Evolutionary conservation across 2,888 invertebrate genomes (phyloP), one percentile per base, ranked within the genome.

Genomic region (Drosophila putrida): DNA sequence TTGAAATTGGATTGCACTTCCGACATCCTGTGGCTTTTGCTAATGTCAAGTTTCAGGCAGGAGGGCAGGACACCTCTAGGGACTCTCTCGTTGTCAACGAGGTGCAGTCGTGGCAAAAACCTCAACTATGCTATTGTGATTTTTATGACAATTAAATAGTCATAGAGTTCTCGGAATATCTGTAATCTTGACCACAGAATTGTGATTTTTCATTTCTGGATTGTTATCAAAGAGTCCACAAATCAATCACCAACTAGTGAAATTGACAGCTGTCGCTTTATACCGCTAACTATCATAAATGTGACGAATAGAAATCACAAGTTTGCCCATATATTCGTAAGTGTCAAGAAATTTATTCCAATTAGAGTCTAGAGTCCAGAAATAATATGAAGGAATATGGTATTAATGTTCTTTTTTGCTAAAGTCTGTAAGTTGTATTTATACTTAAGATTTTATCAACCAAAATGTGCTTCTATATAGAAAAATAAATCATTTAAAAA

Each of bases 1-100:
- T 77, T 77, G 75, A 71, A 62, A 44, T n/a, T 13, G 15, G 9
- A 51, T 39, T 72, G 54, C 44, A 63, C 3, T 43, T 53, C 25
- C 31, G 13, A 41, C 68, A 25, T 49, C 35, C 31, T 15, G 38
- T 39, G 43, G 36, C 36, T 25, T 20, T 28, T 13, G 39, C 20
- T 49, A 33, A 49, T 49, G 20, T 35, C 20, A 8, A 11, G 6
- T 11, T 20, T 20, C 41, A 11, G 10, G 4, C 2, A n/a, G 27
- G 8, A 1, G 28, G 27, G 13, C 4, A 28, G n/a, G 28, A 44
- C 28, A n/a, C n/a, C 44, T n/a, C 10, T 31, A 27, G 28, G 44
- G 44, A 46, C 46, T 47, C 15, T 41, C 31, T n/a, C 43, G n/a
- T 8, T 57, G 4, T 35, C 27, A 15, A 13, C 35, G 11, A 36